Base-by-base conservation (phyloP, 2,888 invertebrate genomes). In the Dolomedes plantarius region DNA sequence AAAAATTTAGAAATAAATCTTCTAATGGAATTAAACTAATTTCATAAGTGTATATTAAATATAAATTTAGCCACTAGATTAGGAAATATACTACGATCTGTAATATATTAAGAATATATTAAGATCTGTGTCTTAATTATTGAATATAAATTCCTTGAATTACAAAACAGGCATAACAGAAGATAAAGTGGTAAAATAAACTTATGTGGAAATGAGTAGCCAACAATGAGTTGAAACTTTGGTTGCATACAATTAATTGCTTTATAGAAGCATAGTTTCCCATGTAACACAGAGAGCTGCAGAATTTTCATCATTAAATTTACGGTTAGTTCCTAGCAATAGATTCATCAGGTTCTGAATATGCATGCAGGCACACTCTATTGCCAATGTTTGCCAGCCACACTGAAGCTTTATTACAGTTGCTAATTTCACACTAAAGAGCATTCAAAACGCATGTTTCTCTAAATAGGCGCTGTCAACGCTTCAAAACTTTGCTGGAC, bases 171-270 rank as follows among this genome's bases (percentile, higher is more conserved):
- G 1, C 2, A 46, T 9, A 46, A 13, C 41, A 5, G 1, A 16
- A 16, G 16, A 9, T 1, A 6, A 16, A 46, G 41, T 46, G 9
- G 2, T 46, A 46, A 5, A 46, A 5, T 56, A 23, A 3, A 56
- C 6, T n/a, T 11, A 56, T 23, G 23, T 56, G 23, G 56, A 9
- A 46, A 56, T 56, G 2, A 56, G 56, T 23, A 23, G 23, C 23
- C 23, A 5, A 56, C 23, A 56, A 56, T 56, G 23, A 56, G 56
- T 23, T 23, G 23, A 56, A 23, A 56, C 6, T 56, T 56, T 23
- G 56, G 56, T 2, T 56, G 56, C 56, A 56, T 56, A 56, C 56
- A 56, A 56, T 56, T 56, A 56, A 56, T 56, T 56, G 56, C 23
- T 56, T 46, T 56, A 56, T 56, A 23, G 19, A n/a, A 56, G 19